Conservation (phyloP, 92 coral and sea anemone species). For the Palythoa grandiflora region DNA sequence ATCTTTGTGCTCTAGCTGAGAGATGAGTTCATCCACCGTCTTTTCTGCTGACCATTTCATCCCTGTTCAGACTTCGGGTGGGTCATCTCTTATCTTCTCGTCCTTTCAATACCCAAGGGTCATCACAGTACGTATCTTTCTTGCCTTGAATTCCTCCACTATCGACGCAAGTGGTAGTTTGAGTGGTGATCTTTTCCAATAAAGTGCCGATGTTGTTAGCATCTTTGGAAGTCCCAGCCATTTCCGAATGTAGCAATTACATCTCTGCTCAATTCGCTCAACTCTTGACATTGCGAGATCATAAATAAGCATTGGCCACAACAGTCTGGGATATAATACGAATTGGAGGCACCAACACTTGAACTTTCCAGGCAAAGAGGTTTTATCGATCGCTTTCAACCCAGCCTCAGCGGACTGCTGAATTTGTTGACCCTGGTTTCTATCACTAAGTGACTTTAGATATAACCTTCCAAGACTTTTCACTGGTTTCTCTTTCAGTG, state of each 20-base stretch:
- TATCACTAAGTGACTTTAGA: too few species aligned
- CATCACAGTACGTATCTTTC: conserved; percentile 36
- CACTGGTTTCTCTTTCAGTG: too few species aligned
- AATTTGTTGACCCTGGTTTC: too few species aligned
- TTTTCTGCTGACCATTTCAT: too few species aligned
- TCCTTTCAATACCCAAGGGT: conserved; percentile 33
- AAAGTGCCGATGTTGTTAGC: too few species aligned
- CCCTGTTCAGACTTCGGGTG: not conserved
- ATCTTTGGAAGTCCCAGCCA: conserved; percentile 40
- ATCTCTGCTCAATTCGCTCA: conserved; percentile 31
- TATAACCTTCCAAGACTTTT: too few species aligned
- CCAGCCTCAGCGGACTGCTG: not conserved
- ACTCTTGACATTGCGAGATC: conserved; percentile 36
- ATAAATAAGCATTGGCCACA: conserved; percentile 48
- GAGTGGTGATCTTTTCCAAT: not conserved
- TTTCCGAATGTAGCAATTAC: conserved; percentile 28
- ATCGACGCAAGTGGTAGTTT: conserved; percentile 39
- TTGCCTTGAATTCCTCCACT: conserved; percentile 38
- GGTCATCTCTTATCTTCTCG: not conserved
- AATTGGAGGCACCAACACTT: not conserved
- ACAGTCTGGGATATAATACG: conserved; percentile 47
- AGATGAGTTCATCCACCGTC: too few species aligned
- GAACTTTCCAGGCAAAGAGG: not conserved
- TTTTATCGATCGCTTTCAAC: not conserved
- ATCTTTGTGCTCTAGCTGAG: not conserved